phyloP scores from a whole-genome alignment of 2,797 vertebrate species.

The Thaleichthys pacificus region DNA sequence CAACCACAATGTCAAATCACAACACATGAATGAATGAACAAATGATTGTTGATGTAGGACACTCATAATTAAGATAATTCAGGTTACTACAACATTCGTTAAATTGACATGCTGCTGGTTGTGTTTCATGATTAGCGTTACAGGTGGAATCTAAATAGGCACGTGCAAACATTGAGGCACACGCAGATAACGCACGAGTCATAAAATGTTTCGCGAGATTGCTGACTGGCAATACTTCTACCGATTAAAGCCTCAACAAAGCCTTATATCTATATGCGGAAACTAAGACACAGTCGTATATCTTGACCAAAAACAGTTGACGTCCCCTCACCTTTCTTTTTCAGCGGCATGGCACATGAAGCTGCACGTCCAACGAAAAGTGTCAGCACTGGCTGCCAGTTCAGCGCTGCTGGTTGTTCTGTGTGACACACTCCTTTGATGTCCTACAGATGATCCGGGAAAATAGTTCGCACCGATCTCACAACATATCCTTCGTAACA shows the following conservation, averaged over 20 bases:
- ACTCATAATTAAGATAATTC: not conserved
- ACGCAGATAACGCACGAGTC: too few relatives aligned
- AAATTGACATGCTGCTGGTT: not conserved
- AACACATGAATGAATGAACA: not conserved
- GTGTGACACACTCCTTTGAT: constrained; percentile 12
- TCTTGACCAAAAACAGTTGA: not conserved
- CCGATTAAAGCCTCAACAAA: not conserved
- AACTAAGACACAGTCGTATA: not conserved
- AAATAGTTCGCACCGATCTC: constrained; percentile 5
- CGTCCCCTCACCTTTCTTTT: constrained; percentile 10
- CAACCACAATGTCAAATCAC: not conserved
- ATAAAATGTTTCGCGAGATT: too few relatives aligned
- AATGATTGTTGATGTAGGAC: not conserved
- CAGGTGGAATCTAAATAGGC: constrained; percentile 1
- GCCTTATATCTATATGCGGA: too few relatives aligned
- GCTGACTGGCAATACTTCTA: not conserved
- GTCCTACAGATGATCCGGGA: constrained; percentile 1
- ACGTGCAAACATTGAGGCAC: constrained; percentile 1
- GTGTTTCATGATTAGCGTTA: not conserved
- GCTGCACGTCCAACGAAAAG: not conserved
- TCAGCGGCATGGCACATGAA: constrained; percentile 12
- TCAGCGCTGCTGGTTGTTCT: not conserved
- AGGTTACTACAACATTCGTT: not conserved
- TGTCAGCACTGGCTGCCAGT: not conserved
- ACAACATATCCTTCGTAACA: not conserved